Percentiles rank a stretch among this genome's conserved stretches.
These are phyloP conservation scores for Alligator sinensis DNA, from an alignment of 2,113 vertebrate species.

Conservation along the genomic window DNA sequence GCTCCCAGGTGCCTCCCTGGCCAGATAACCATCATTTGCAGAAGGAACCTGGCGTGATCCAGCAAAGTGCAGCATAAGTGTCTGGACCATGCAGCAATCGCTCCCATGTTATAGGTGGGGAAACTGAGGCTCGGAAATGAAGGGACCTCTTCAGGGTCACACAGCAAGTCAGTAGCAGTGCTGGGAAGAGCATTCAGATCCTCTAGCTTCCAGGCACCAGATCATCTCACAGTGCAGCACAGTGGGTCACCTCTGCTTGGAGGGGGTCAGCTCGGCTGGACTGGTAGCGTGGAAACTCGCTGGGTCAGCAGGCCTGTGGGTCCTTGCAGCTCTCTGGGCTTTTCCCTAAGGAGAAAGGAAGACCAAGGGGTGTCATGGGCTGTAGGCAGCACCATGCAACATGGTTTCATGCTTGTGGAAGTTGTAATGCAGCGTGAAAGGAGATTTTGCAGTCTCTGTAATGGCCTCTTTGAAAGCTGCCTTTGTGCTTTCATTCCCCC, in stretches of 20 bases:
- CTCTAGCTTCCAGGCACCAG: background rate
- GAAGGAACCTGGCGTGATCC: background rate
- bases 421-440: background rate
- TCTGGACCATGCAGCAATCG: background rate
- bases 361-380: background rate
- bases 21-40: too few species aligned
- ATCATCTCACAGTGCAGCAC: background rate
- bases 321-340: background rate
- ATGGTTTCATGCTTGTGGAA: background rate
- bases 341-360: background rate
- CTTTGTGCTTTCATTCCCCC: background rate
- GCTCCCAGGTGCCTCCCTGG: background rate
- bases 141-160: background rate
- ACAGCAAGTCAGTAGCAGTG: accelerated
- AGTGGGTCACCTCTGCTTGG: background rate
- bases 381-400: background rate
- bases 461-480: background rate
- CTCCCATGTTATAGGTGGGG: background rate
- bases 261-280: background rate
- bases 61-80: background rate
- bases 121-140: background rate
- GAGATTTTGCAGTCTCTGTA: background rate
- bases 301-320: background rate
- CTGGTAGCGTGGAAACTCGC: background rate
- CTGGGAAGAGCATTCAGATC: background rate